These are phyloP conservation scores for Suricata suricatta DNA, from an alignment of 2,113 vertebrate genomes.

Conservation along the genomic window DNA sequence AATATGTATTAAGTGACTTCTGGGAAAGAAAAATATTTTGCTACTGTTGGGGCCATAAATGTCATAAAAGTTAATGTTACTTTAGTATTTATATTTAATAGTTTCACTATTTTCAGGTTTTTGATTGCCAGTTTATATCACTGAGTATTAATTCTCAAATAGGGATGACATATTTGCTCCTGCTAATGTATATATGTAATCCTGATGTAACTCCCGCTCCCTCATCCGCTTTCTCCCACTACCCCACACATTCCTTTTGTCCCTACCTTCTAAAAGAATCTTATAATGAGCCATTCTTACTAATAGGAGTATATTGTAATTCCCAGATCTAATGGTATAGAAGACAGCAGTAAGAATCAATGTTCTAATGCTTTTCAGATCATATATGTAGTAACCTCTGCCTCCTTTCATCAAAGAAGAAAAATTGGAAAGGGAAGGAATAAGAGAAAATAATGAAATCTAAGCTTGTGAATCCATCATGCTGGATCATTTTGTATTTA, in stretches of 20 bases:
- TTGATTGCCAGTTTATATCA: neutral
- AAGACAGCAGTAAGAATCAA: neutral
- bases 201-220: neutral
- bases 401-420: neutral
- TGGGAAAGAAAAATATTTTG: neutral
- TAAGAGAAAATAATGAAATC: neutral
- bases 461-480: neutral
- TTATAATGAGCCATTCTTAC: neutral
- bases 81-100: neutral
- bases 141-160: neutral
- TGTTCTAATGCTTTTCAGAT: neutral
- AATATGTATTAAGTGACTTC: neutral
- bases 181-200: neutral
- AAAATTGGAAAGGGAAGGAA: neutral
- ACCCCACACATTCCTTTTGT: neutral
- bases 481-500: neutral
- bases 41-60: neutral
- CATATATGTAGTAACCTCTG: neutral
- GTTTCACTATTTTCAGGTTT: neutral
- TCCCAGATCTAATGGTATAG: neutral
- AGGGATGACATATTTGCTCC: neutral
- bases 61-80: neutral
- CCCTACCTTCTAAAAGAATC: neutral
- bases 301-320: neutral
- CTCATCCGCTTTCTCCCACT: neutral